Conservation (phyloP, 2,797 vertebrate genomes). For the Acrocephalus scirpaceus region DNA sequence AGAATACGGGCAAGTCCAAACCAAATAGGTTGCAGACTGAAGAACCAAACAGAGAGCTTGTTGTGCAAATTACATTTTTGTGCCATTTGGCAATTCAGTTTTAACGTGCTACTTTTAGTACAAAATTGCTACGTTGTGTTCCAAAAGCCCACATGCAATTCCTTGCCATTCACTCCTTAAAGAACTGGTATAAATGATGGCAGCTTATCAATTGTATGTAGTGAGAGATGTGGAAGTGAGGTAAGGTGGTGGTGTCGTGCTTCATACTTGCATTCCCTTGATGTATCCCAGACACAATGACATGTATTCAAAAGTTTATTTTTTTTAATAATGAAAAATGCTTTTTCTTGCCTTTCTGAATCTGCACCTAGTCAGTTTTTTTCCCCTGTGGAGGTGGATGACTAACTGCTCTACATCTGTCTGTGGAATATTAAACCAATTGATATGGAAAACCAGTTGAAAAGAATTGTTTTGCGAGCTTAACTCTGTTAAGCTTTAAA, state of each 20-base stretch:
- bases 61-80: background rate
- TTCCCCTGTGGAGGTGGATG: constrained; percentile 38
- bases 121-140: constrained; percentile 19
- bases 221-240: background rate
- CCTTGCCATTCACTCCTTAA: background rate
- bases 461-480: background rate
- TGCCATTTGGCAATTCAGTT: constrained; percentile 1
- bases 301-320: background rate
- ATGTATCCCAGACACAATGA: background rate
- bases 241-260: background rate
- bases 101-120: constrained; percentile 28
- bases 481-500: background rate
- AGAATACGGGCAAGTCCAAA: background rate
- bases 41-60: background rate
- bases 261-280: background rate
- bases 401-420: constrained; percentile 15
- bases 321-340: background rate
- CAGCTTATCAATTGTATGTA: background rate
- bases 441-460: background rate
- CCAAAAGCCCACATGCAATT: background rate
- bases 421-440: background rate
- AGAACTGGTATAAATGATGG: background rate
- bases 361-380: background rate
- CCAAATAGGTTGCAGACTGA: background rate
- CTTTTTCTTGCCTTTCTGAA: background rate